Evolutionary conservation across 2,113 vertebrate genomes (phyloP).

Genomic region (Pedionomus torquatus): DNA sequence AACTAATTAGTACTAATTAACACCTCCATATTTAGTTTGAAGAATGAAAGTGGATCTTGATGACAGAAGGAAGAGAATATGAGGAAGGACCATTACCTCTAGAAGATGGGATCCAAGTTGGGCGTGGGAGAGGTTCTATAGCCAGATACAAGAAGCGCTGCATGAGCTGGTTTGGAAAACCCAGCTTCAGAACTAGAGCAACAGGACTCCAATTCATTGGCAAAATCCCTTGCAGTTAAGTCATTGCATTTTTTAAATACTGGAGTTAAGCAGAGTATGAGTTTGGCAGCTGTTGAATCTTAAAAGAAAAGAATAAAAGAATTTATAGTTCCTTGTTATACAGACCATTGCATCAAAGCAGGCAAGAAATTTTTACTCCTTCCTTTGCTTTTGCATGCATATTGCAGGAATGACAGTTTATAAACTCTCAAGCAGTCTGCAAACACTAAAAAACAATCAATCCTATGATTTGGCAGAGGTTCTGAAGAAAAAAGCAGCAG

Average conservation of each 20-base stretch:
- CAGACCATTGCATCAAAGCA: background rate
- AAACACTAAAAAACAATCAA: background rate
- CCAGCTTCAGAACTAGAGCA: background rate
- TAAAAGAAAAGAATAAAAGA: background rate
- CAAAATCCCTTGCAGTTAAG: background rate
- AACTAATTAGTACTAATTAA: background rate
- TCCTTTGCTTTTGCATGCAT: background rate
- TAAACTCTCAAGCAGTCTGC: background rate
- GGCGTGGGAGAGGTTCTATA: background rate
- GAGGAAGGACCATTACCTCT: background rate
- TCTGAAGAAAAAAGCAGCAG: background rate
- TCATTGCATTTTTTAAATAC: background rate
- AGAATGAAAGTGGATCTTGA: background rate
- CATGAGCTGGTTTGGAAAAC: background rate
- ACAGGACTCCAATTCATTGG: background rate
- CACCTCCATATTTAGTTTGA: background rate
- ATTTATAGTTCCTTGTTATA: background rate
- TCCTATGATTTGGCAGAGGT: background rate
- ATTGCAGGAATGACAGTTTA: background rate
- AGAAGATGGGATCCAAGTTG: background rate
- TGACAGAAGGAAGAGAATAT: background rate
- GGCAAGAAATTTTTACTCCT: background rate
- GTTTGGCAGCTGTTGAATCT: background rate
- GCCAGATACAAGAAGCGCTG: background rate
- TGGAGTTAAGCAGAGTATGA: background rate